Percentiles rank a stretch among this genome's conserved stretches.
Evolutionary conservation across 2,797 vertebrate species (phyloP).

Genomic region (Discoglossus pictus): DNA sequence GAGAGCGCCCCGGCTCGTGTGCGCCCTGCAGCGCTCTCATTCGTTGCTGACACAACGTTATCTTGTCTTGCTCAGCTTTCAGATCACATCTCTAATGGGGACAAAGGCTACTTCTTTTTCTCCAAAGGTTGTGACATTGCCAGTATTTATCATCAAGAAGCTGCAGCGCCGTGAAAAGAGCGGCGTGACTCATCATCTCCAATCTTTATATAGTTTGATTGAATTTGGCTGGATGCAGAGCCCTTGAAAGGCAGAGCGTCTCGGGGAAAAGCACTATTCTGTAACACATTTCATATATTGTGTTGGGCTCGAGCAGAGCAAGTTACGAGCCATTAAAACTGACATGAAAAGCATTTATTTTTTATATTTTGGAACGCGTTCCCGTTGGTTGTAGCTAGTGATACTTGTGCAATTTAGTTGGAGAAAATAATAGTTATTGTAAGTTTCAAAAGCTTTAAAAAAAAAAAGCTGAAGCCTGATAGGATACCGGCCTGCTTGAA

Average conservation of each 20-base stretch:
- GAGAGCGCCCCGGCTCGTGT: no score
- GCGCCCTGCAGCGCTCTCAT: background rate
- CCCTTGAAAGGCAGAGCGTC: background rate
- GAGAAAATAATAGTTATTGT: no score
- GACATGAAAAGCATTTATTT: no score
- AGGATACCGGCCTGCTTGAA: no score
- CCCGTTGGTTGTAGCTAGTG: no score
- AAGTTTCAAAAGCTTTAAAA: no score
- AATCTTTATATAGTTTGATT: background rate
- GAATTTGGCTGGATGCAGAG: background rate
- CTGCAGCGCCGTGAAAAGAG: background rate
- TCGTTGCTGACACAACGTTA: background rate
- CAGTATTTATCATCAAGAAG: constrained; percentile 11
- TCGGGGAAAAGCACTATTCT: background rate
- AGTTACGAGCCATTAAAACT: no score
- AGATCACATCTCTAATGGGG: constrained; percentile 1
- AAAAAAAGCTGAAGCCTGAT: no score
- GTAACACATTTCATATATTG: no score
- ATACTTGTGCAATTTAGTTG: no score
- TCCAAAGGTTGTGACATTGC: constrained; percentile 4
- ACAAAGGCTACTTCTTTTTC: constrained; percentile 1
- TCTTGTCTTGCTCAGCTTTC: background rate
- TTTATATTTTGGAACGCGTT: no score
- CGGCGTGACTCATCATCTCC: constrained; percentile 1
- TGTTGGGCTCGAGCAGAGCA: no score